Evolutionary conservation across 2,797 vertebrate genomes (phyloP), one percentile per base, ranked within the genome.

Genomic region (Sebastes oblongus): DNA sequence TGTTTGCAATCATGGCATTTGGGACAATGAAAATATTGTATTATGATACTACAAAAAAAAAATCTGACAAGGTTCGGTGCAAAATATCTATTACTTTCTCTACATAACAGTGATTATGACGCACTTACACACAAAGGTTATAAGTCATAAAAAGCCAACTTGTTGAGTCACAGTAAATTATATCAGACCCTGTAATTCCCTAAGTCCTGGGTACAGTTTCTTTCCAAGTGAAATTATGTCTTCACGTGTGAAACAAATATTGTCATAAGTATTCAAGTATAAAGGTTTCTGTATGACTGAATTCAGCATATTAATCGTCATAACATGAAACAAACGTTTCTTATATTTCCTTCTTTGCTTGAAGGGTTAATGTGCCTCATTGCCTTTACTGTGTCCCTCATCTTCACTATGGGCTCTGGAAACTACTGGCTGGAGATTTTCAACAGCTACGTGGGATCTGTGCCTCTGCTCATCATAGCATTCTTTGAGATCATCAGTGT

Each of bases 351-450:
- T 29, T 55, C 25, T 72, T 22, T 80, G 8, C 1, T 46, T 60
- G 16, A 71, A 97, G 97, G 96, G 42, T 65, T 96, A 58, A 91
- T 94, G 14, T 97, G 97, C 69, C 74, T 97, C 24, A n/a, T 70
- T 46, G 94, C 87, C 68, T 96, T 97, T 81, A 18, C 87, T 52
- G 20, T 81, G 20, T 94, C 95, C 39, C 92, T 96, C 24, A 93
- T 96, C 80, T 98, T 98, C 79, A 96, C 96, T 0, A 62, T 97
- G 94, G 92, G 93, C 71, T 97, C 96, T 0, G 97, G 97, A 13
- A 97, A 92, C 90, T 97, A 97, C 87, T 97, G 97, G 97, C 92
- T 98, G 12, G 95, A 94, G 81, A 92, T 97, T 82, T 97, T 97
- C 55, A 97, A 97, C 90, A 94, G 25, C 77, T 96, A 94, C 0